Base-by-base conservation (phyloP, 2,113 vertebrate genomes). In the Mustelus asterias region DNA sequence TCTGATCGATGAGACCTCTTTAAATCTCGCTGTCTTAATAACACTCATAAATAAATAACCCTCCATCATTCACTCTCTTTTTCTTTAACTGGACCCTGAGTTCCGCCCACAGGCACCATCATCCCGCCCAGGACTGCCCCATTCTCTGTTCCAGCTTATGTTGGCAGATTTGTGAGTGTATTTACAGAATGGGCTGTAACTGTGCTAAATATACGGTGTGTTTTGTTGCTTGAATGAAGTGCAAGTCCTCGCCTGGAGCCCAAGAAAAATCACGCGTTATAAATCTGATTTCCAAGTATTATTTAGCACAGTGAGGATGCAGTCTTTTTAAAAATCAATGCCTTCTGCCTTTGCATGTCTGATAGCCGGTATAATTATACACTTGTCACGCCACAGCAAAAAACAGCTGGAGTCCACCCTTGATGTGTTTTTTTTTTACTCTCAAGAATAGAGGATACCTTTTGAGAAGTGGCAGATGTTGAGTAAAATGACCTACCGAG, bases 251-350 rank as follows among this genome's bases (percentile, higher is more conserved):
- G 88, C 10, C 20, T 60, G 14, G 54, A 92, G 14, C 26, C 26
- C 33, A 26, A 92, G 37, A 33, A 93, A 63, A 65, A 37, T 63
- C 33, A 33, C 37, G 60, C 11, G n/a, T 33, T 67, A 65, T 65
- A 65, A n/a, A 93, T 67, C 60, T 67, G n/a, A 93, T 93, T 93
- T 93, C 20, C 4, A 65, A 93, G 89, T 63, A 65, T 93, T 65
- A 60, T 93, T 93, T 65, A 58, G 18, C 63, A 2, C 60, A 65
- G 89, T 24, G 10, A 33, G 54, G 88, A 90, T 90, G 88, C 88
- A 90, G 88, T 20, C 60, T 33, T 14, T 29, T 60, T n/a, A 4
- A 86, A 93, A 93, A 67, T 93, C 89, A 93, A 67, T 65, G 89
- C 7, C n/a, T 93, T 58, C 60, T 93, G 89, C 60, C 60, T 22